A percentile compares a stretch with the other conserved stretches of the same genome.
Evolutionary conservation across 1,140 invertebrate genomes (phyloP).

Genomic region (Calephelis virginiensis): DNA sequence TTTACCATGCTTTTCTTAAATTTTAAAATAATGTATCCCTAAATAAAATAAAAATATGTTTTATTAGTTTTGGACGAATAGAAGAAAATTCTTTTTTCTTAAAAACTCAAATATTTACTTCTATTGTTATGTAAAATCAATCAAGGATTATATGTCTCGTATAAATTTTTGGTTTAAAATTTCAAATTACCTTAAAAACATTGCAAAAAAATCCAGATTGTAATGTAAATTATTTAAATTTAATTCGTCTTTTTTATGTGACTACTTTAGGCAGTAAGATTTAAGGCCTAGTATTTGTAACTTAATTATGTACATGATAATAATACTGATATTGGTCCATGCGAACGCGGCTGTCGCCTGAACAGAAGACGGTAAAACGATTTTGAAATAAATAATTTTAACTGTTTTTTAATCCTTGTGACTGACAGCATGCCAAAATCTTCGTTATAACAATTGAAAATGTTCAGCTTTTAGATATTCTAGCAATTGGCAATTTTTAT

Average conservation of each 20-base stretch:
- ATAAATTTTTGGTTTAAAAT: too few species aligned
- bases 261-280: not conserved
- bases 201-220: too few species aligned
- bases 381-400: constrained; percentile 61
- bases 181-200: too few species aligned
- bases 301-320: constrained; percentile 26
- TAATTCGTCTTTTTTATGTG: not conserved
- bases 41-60: too few species aligned
- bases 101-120: too few species aligned
- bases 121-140: too few species aligned
- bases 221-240: too few species aligned
- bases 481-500: constrained; percentile 68
- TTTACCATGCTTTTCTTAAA: too few species aligned
- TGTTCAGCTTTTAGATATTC: constrained; percentile 62
- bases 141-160: too few species aligned
- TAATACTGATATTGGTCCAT: constrained; percentile 62
- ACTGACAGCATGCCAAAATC: constrained; percentile 72
- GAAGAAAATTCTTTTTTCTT: too few species aligned
- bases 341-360: constrained; percentile 62
- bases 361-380: constrained; percentile 74
- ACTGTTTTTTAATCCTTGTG: constrained; percentile 61
- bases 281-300: constrained; percentile 2
- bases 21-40: too few species aligned
- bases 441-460: constrained; percentile 56
- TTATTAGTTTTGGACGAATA: too few species aligned